These are phyloP conservation scores for Petrophora chlorosata DNA, from an alignment of 2,888 invertebrate genomes.

Conservation along the genomic window DNA sequence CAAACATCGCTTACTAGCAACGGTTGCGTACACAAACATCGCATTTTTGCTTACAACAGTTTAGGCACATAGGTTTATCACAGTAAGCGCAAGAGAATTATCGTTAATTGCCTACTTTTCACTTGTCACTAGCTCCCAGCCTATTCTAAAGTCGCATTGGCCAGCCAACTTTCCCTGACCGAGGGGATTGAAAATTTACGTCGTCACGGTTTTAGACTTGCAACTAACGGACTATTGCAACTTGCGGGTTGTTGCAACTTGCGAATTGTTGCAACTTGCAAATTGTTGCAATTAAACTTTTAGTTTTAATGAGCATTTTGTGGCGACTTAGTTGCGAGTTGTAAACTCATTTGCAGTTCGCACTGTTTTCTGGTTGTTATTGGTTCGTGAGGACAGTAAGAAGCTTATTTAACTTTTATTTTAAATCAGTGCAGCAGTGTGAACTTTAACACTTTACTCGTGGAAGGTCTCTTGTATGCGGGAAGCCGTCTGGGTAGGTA, in stretches of 20 bases:
- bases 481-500: too few species aligned
- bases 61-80: too few species aligned
- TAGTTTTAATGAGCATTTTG: constrained; percentile 14
- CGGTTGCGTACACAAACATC: too few species aligned
- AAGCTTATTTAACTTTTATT: too few species aligned
- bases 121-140: neutral
- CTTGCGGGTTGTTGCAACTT: constrained; percentile 2
- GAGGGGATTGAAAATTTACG: constrained; percentile 8
- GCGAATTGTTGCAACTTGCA: constrained; percentile 5
- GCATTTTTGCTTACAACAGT: too few species aligned
- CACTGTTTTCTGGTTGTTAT: too few species aligned
- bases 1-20: too few species aligned
- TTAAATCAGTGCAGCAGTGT: too few species aligned
- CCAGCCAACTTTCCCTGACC: constrained; percentile 1
- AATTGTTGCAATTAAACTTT: constrained; percentile 16
- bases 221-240: too few species aligned
- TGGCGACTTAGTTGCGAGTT: constrained; percentile 7
- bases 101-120: neutral
- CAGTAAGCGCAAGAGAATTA: neutral
- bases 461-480: too few species aligned
- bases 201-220: constrained; percentile 1
- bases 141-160: constrained; percentile 5
- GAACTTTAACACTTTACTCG: too few species aligned
- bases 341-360: constrained; percentile 10
- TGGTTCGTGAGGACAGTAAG: too few species aligned